Percentiles rank a stretch among this genome's conserved stretches.
phyloP scores from a whole-genome alignment of 2,113 vertebrate genomes.

The Aviceda subcristata region DNA sequence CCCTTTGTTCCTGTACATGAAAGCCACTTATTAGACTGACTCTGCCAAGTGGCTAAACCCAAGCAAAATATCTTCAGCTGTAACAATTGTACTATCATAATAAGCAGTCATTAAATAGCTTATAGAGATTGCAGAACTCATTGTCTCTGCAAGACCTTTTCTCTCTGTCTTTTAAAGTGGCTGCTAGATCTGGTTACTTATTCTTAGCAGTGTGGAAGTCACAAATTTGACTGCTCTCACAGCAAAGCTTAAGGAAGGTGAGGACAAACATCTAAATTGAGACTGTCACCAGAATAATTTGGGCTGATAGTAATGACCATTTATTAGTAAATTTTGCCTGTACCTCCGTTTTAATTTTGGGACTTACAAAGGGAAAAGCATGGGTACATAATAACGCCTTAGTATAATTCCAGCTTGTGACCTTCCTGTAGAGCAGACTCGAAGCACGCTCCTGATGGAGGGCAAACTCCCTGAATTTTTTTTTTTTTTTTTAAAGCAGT shows the following conservation, averaged over 20 bases:
- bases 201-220: background rate
- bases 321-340: background rate
- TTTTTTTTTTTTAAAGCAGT: background rate
- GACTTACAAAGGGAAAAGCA: background rate
- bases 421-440: background rate
- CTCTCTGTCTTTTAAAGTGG: background rate
- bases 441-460: background rate
- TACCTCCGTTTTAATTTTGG: background rate
- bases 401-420: background rate
- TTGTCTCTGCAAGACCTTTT: background rate
- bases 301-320: background rate
- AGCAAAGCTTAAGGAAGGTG: background rate
- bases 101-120: background rate
- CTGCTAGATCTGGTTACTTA: background rate
- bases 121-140: background rate
- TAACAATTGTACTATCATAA: background rate
- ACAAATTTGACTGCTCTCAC: background rate
- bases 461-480: background rate
- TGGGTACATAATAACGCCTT: background rate
- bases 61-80: constrained; percentile 2
- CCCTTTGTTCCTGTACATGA: background rate
- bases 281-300: background rate
- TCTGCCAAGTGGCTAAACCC: background rate
- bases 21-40: constrained; percentile 28
- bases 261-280: background rate